Conservation (phyloP, 2,888 invertebrate species). For the Thereva nobilitata region DNA sequence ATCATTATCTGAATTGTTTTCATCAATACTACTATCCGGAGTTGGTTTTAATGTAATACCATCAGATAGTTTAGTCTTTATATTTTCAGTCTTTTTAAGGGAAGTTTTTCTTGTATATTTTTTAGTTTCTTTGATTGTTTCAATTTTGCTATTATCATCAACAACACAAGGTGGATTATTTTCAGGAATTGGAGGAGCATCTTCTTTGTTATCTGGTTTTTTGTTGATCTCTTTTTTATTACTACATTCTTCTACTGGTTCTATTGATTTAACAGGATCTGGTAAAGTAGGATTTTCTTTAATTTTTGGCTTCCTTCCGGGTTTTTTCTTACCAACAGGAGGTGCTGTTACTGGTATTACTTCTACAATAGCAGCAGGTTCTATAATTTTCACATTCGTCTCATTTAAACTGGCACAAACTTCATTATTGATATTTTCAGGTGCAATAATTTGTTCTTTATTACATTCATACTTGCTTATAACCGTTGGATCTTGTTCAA, state of each 20-base stretch:
- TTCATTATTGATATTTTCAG: no score
- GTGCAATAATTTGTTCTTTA: no score
- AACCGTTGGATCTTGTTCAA: no score
- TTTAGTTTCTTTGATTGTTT: conserved; percentile 13
- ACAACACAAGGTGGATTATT: not conserved
- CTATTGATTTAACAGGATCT: not conserved
- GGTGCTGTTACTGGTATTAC: not conserved
- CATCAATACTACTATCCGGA: no score
- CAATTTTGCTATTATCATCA: not conserved
- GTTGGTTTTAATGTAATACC: not conserved
- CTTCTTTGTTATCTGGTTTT: not conserved
- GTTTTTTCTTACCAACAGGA: not conserved
- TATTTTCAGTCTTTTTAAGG: conserved; percentile 5
- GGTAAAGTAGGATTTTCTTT: not conserved
- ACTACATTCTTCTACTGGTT: not conserved
- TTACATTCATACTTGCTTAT: no score
- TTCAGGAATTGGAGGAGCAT: not conserved
- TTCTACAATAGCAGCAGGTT: not conserved
- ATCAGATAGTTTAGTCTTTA: conserved; percentile 9
- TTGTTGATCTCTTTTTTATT: not conserved
- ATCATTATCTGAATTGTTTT: no score
- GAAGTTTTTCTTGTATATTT: conserved; percentile 22
- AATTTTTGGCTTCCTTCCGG: conserved; percentile 1
- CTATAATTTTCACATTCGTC: no score
- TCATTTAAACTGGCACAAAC: no score